Evolutionary conservation across 2,888 invertebrate genomes (phyloP), one percentile per base, ranked within the genome.

Genomic region (Ectropis crepuscularia): DNA sequence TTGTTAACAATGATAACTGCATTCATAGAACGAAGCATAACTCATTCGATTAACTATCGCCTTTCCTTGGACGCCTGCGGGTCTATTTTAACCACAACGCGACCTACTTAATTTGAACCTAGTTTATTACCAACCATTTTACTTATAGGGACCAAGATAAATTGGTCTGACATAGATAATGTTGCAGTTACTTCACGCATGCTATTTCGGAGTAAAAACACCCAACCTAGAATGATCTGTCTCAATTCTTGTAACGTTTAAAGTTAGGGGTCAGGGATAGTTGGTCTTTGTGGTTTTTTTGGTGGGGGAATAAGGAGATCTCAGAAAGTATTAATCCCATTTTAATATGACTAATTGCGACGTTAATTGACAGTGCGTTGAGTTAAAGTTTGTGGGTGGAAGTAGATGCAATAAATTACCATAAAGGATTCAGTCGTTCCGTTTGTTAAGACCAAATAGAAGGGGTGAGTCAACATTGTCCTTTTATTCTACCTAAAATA

Each of bases 291-390:
- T 45, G 49, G 43, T 55, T 74, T 75, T 79, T 79, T n/a, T 78
- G 72, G 69, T 72, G 71, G 75, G 69, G 75, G 75, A 77, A 71
- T 74, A 78, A 75, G 76, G 70, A 76, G 78, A 75, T 78, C 80
- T 81, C 79, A 75, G 82, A 77, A 87, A 84, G 82, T 84, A 83
- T 87, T 89, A 89, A 90, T 90, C 85, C 77, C 83, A 83, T 87
- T 88, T 89, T 85, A 88, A 89, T 89, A 81, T 82, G 87, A 85
- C 87, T 88, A 89, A 90, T 90, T 88, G 85, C 79, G 74, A 76
- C 77, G 77, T 83, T 84, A 83, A 85, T 82, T 86, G 82, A 77
- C 79, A 76, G 70, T 74, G 74, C 74, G 77, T 76, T 69, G 66
- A 72, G 61, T 68, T 69, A 50, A 66, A 65, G 63, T 67, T 63